A percentile compares a stretch with the other conserved stretches of the same genome.
phyloP scores from a whole-genome alignment of 2,113 vertebrate species.

The Platysteira castanea region DNA sequence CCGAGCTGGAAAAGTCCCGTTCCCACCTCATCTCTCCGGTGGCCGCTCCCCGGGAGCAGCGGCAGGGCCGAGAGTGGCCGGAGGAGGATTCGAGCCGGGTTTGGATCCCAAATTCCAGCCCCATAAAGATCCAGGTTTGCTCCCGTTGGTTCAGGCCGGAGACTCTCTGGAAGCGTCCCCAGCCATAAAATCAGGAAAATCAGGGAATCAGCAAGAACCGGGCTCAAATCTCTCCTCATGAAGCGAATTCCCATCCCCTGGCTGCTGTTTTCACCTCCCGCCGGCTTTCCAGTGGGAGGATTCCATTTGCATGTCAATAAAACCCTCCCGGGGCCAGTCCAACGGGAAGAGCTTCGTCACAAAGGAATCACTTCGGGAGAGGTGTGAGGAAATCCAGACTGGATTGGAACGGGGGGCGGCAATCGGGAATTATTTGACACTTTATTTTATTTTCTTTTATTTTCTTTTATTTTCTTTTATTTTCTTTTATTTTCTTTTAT shows the following conservation, averaged over 20 bases:
- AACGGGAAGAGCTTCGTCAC: not conserved
- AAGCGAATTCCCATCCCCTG: not conserved
- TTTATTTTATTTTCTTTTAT: no score
- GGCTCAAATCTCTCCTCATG: not conserved
- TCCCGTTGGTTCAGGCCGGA: not conserved
- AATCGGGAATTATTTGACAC: no score
- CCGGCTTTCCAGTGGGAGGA: slow-evolving; percentile 24
- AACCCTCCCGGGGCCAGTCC: not conserved
- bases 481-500: no score
- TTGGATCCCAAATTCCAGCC: not conserved
- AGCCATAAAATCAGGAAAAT: not conserved
- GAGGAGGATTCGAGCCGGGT: not conserved
- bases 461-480: no score
- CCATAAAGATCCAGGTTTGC: not conserved
- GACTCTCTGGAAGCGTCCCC: not conserved
- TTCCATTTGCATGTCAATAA: slow-evolving; percentile 56
- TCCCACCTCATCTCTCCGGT: no score
- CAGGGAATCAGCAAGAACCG: not conserved
- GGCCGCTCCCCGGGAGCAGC: not conserved
- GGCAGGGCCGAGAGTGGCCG: no score
- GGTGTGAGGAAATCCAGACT: no score
- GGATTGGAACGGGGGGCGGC: no score
- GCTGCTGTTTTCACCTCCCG: slow-evolving; percentile 7
- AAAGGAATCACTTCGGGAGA: not conserved
- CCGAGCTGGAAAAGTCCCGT: not conserved